Percentiles rank a stretch among this genome's conserved stretches.
These are phyloP conservation scores for Aphelinus certus DNA, from an alignment of 1,140 invertebrate genomes.

Conservation along the genomic window DNA sequence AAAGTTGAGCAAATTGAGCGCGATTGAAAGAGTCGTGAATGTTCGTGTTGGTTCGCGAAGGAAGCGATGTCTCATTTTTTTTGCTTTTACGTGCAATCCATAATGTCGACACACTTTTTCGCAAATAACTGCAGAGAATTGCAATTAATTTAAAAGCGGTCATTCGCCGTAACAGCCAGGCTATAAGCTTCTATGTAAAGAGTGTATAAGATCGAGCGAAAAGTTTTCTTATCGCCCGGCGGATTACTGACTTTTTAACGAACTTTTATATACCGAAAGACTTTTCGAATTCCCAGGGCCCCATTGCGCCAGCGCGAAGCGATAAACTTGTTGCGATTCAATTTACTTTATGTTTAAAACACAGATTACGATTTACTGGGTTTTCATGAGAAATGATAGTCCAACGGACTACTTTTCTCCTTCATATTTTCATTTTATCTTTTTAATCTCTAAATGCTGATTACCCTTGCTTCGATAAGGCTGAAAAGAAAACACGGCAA, in stretches of 20 bases:
- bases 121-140: too few species aligned
- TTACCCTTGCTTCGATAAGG: too few species aligned
- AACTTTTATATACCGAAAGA: slow-evolving; percentile 43
- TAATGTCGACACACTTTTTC: too few species aligned
- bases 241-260: slow-evolving; percentile 49
- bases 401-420: not conserved
- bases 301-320: not conserved
- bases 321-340: slow-evolving; percentile 19
- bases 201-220: not conserved
- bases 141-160: too few species aligned
- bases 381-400: slow-evolving; percentile 17
- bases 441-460: not conserved
- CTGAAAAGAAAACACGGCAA: too few species aligned
- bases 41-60: too few species aligned
- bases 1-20: too few species aligned
- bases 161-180: too few species aligned
- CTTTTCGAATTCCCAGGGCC: slow-evolving; percentile 19
- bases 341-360: slow-evolving; percentile 37
- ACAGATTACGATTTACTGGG: slow-evolving; percentile 29
- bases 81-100: too few species aligned
- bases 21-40: too few species aligned
- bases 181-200: slow-evolving; percentile 9
- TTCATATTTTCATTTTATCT: slow-evolving; percentile 13
- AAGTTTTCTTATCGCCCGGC: slow-evolving; percentile 43
- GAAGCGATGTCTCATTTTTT: too few species aligned